Conservation (phyloP, 1,140 invertebrate species). For the Homarus americanus region DNA sequence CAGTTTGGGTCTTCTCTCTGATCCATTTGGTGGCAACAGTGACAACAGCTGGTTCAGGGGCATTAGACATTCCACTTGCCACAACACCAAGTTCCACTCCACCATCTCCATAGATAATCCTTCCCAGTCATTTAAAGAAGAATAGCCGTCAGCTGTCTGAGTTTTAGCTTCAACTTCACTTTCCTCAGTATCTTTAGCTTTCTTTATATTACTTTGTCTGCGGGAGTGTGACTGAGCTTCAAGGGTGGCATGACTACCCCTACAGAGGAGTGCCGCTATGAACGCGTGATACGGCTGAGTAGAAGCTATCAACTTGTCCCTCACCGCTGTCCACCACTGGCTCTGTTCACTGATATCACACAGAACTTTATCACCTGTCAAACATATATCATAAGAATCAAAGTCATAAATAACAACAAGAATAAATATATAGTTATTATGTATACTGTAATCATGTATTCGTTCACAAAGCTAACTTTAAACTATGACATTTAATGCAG, state of each 20-base stretch:
- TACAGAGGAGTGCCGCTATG: slow-evolving; percentile 50
- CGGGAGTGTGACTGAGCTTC: slow-evolving; percentile 7
- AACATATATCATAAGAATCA: too few relatives aligned
- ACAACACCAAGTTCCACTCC: slow-evolving; percentile 72
- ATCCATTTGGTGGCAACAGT: background rate
- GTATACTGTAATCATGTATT: too few relatives aligned
- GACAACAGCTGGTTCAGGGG: slow-evolving; percentile 49
- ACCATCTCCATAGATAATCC: slow-evolving; percentile 69
- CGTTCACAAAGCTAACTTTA: too few relatives aligned
- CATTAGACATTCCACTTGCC: slow-evolving; percentile 56
- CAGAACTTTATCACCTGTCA: slow-evolving; percentile 37
- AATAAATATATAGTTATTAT: too few relatives aligned
- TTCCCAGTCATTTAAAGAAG: slow-evolving; percentile 73
- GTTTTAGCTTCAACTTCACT: background rate
- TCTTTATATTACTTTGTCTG: background rate
- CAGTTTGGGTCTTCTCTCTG: slow-evolving; percentile 7
- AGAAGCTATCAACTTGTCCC: slow-evolving; percentile 56
- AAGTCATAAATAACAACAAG: too few relatives aligned
- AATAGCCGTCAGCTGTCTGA: background rate
- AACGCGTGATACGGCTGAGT: slow-evolving; percentile 46
- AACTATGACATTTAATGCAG: too few relatives aligned
- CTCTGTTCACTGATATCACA: slow-evolving; percentile 58
- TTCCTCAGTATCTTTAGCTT: background rate
- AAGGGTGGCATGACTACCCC: slow-evolving; percentile 54
- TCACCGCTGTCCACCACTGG: slow-evolving; percentile 53